Evolutionary conservation across 2,888 invertebrate genomes (phyloP), one percentile per base, ranked within the genome.

Genomic region (Andricus quercusramuli): DNA sequence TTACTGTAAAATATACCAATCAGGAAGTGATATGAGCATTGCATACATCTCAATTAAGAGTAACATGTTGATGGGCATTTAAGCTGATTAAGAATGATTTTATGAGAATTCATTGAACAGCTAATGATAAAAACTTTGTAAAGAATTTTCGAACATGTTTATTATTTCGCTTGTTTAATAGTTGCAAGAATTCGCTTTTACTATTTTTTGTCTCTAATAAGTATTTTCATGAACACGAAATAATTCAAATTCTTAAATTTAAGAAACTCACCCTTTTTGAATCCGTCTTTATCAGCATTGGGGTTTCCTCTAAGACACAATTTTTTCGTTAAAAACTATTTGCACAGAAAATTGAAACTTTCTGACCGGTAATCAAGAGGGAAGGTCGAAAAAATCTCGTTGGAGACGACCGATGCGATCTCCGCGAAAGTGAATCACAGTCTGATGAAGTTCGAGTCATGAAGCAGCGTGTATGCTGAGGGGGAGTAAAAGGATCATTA

Each of bases 391-490:
- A n/a, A 70, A 70, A 70, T 47, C 4, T 29, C 51, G 25, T 29
- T 29, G 3, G 70, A 65, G 70, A 20, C 25, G 25, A 29, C 47
- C 70, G 70, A 51, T 70, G 70, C 47, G 47, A 70, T 51, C 22
- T 29, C 15, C 47, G 9, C 47, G 70, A 70, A 47, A 70, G 70
- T 51, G 70, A 70, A 70, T 70, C 51, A 70, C 70, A 70, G 70
- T 70, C 70, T 70, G 70, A 70, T 70, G 51, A 70, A 70, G 70
- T 70, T 70, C 32, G 11, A 29, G 70, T 29, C 51, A 70, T 25
- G 70, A 29, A 29, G 20, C 29, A 70, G 29, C 51, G 51, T 47
- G 68, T 41, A 44, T 51, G 29, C 70, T 51, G 47, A 51, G 47
- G 68, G 70, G 70, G 47, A 70, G 70, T 70, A 70, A 70, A 70